Evolutionary conservation across 2,113 vertebrate species (phyloP), one percentile per base, ranked within the genome.

Genomic region (Columbina picui): DNA sequence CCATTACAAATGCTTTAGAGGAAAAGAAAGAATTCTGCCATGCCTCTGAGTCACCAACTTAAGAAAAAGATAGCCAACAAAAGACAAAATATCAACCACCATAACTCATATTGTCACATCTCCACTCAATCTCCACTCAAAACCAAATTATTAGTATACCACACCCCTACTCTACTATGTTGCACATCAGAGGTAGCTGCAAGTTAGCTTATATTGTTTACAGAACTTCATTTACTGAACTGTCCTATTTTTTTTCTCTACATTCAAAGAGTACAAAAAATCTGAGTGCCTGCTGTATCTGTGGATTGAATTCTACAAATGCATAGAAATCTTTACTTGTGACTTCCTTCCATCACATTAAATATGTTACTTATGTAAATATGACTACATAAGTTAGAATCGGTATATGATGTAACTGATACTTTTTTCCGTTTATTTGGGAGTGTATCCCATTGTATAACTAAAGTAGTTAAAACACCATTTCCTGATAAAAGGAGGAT

Each of bases 351-450:
- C 38, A 41, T 61, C 39, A 82, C 27, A 39, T 56, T 60, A 87
- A 67, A 78, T 52, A 56, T 34, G 11, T 43, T 60, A 45, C 32
- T 50, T 73, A 36, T 26, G 38, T 25, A 79, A 77, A 80, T 55
- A 76, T 22, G 7, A n/a, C 47, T 43, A 55, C 1, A 0, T 65
- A 64, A 60, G 6, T 78, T 39, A 68, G 57, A 92, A 82, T 69
- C 22, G 18, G 57, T 25, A 23, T 70, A 77, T 77, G 45, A 76
- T 73, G 29, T 38, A 85, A 89, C 49, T 60, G 25, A 67, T 41
- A 65, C 1, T 47, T 85, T 86, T 91, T 87, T 50, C 69, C 27
- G 1, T 87, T 87, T 93, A 74, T 85, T 83, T 89, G 39, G 23
- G 36, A 53, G 43, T 61, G 26, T 75, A 56, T 41, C 45, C 12